phyloP scores from a whole-genome alignment of 2,888 invertebrate species.

The Apamea epomidion region DNA sequence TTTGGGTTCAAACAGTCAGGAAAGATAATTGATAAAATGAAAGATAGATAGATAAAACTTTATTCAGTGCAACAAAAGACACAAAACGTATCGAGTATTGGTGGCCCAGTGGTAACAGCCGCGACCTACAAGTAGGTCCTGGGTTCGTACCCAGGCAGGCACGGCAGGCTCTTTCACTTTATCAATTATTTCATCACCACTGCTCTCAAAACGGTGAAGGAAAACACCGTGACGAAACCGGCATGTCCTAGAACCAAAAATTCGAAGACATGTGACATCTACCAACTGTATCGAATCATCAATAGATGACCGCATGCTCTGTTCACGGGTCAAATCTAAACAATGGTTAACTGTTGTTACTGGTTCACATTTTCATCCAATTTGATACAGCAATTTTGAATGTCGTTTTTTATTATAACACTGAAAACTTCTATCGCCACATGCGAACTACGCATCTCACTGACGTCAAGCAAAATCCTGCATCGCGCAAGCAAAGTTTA shows the following conservation, averaged over 20 bases:
- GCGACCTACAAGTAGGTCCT: too few relatives aligned
- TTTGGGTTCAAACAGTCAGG: neutral
- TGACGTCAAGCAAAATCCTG: neutral
- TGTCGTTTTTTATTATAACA: neutral
- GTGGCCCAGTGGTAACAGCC: too few relatives aligned
- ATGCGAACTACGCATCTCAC: neutral
- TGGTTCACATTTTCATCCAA: slow-evolving; percentile 42
- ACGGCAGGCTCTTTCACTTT: too few relatives aligned
- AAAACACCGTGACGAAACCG: too few relatives aligned
- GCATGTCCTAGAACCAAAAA: too few relatives aligned
- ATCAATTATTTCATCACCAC: too few relatives aligned
- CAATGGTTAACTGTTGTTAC: slow-evolving; percentile 45
- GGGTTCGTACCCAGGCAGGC: too few relatives aligned
- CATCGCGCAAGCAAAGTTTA: neutral
- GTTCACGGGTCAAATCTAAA: slow-evolving; percentile 44
- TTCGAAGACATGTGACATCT: too few relatives aligned
- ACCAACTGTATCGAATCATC: slow-evolving; percentile 23
- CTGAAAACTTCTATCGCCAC: neutral
- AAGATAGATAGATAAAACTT: too few relatives aligned
- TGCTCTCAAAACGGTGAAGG: too few relatives aligned
- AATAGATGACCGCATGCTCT: slow-evolving; percentile 48
- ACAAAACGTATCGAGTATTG: neutral
- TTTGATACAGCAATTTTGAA: slow-evolving; percentile 30
- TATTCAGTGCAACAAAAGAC: too few relatives aligned
- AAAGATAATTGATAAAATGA: neutral